Conservation (phyloP, 2,113 vertebrate species). For the Ornithorhynchus anatinus region DNA sequence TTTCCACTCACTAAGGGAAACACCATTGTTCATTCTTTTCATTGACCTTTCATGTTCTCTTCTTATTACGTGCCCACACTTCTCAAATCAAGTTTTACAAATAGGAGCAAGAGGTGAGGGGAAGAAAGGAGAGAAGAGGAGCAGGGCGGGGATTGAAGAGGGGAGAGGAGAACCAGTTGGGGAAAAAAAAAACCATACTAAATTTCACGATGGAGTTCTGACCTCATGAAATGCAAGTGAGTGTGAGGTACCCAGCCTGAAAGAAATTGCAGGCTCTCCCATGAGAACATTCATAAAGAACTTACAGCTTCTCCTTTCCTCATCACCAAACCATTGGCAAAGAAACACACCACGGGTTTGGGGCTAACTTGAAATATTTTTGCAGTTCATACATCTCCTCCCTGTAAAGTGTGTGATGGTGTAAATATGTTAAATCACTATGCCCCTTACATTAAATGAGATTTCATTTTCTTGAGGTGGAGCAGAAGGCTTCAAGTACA, state of each 20-base stretch:
- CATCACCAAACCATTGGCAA: neutral
- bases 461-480: neutral
- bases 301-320: neutral
- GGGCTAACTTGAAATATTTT: neutral
- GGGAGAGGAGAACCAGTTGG: neutral
- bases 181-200: neutral
- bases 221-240: neutral
- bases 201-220: neutral
- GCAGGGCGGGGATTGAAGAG: no score
- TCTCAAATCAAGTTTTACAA: no score
- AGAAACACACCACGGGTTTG: fast-evolving
- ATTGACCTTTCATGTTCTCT: no score
- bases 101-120: no score
- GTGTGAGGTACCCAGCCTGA: neutral
- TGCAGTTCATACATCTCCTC: neutral
- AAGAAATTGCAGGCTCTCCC: neutral
- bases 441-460: no score
- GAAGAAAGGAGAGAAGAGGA: no score
- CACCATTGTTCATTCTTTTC: no score
- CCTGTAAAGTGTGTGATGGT: no score
- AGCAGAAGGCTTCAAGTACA: neutral
- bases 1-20: no score
- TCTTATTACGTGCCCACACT: no score
- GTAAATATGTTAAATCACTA: no score
- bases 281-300: neutral